Percentiles rank a stretch among this genome's conserved stretches.
Conservation (phyloP, 2,113 vertebrate genomes). For the Morone saxatilis region DNA sequence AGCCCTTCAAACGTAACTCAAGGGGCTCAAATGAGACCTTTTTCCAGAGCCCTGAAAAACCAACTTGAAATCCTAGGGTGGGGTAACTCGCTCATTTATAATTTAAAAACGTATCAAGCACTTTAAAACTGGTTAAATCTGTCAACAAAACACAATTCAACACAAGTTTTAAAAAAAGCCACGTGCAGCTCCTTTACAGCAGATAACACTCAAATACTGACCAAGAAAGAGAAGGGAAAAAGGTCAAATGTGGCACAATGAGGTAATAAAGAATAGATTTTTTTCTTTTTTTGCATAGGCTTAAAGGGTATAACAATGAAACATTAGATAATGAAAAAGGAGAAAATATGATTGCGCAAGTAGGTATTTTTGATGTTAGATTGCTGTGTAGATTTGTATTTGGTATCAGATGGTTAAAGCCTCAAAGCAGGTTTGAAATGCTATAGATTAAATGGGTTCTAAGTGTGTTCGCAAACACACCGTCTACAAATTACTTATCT, state of each 20-base stretch:
- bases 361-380: neutral
- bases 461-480: neutral
- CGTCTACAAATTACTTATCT: too few species aligned
- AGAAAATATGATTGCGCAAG: neutral
- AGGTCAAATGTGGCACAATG: neutral
- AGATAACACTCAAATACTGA: neutral
- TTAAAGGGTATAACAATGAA: neutral
- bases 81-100: constrained; percentile 5
- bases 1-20: constrained; percentile 5
- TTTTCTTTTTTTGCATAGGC: neutral
- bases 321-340: neutral
- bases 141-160: constrained; percentile 9
- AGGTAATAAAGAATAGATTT: neutral
- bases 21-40: constrained; percentile 30
- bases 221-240: neutral
- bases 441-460: neutral
- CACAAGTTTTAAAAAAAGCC: neutral
- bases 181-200: neutral
- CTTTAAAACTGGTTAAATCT: neutral
- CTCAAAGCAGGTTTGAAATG: neutral
- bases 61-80: neutral
- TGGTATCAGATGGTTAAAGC: neutral
- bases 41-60: neutral
- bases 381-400: neutral
- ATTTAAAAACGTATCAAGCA: constrained; percentile 4